phyloP scores from a whole-genome alignment of 2,797 vertebrate genomes.

The Ctenosaura bakeri region DNA sequence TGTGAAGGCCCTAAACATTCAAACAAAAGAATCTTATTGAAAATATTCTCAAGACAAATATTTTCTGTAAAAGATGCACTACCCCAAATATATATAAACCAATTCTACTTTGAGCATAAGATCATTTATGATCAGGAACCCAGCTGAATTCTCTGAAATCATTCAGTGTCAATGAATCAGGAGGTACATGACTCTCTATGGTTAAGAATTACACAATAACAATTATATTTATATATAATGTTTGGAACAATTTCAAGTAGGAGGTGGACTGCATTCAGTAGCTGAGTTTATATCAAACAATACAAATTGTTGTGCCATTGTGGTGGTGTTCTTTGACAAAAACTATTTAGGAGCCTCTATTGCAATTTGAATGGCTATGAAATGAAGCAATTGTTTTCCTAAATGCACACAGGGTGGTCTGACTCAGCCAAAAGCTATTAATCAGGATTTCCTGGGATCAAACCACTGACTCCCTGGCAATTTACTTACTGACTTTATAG shows the following conservation, averaged over 20 bases:
- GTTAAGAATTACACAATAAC: slow-evolving; percentile 35
- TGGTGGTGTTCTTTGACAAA: slow-evolving; percentile 61
- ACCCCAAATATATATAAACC: slow-evolving; percentile 20
- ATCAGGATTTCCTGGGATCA: slow-evolving; percentile 84
- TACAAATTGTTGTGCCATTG: slow-evolving; percentile 46
- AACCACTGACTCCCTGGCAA: slow-evolving; percentile 70
- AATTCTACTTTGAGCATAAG: slow-evolving; percentile 51
- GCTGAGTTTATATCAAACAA: slow-evolving; percentile 57
- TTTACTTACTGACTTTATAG: slow-evolving; percentile 73
- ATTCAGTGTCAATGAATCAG: slow-evolving; percentile 1
- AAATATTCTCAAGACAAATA: background rate
- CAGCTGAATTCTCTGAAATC: slow-evolving; percentile 7
- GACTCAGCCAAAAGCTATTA: slow-evolving; percentile 74
- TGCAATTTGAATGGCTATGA: slow-evolving; percentile 75
- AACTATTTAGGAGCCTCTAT: slow-evolving; percentile 66
- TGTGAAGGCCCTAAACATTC: background rate
- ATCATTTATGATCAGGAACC: slow-evolving; percentile 22
- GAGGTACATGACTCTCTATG: background rate
- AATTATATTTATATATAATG: slow-evolving; percentile 27
- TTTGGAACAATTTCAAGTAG: slow-evolving; percentile 44
- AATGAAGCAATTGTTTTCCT: slow-evolving; percentile 75
- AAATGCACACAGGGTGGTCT: slow-evolving; percentile 80
- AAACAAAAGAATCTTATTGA: background rate
- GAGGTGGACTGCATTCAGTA: slow-evolving; percentile 55
- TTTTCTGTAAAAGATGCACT: slow-evolving; percentile 18